Percentiles rank a stretch among this genome's conserved stretches.
These are phyloP conservation scores for Ardeotis arabs DNA, from an alignment of 2,113 vertebrate species.

Conservation along the genomic window DNA sequence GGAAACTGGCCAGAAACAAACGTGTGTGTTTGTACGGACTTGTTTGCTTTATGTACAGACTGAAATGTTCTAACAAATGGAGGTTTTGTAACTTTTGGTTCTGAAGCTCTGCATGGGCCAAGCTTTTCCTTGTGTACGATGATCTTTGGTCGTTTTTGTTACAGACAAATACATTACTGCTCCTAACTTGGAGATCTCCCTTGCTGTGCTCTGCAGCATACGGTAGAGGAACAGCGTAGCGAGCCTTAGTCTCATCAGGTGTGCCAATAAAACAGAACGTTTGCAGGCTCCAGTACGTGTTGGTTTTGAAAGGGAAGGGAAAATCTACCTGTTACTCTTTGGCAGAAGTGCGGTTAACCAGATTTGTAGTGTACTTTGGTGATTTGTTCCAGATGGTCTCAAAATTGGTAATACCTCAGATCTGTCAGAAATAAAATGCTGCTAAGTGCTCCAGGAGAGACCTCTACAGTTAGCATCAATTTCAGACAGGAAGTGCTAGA, in stretches of 20 bases:
- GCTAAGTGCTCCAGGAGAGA: neutral
- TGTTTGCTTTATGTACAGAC: neutral
- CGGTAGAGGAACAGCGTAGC: too few relatives aligned
- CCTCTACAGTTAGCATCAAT: neutral
- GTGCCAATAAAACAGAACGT: neutral
- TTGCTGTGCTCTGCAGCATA: neutral
- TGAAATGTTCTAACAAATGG: neutral
- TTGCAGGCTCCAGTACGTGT: neutral
- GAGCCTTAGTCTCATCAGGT: neutral
- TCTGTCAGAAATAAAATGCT: neutral
- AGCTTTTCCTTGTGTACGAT: neutral
- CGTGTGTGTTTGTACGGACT: rapidly evolving
- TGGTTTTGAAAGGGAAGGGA: neutral
- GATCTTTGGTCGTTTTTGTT: neutral
- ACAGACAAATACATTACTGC: neutral
- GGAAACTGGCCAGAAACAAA: neutral
- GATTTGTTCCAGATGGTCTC: neutral
- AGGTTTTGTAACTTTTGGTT: neutral
- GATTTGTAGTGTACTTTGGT: too few relatives aligned
- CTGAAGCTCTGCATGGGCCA: neutral
- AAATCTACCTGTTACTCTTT: neutral
- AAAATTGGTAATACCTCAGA: neutral
- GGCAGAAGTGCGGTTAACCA: neutral
- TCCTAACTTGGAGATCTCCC: neutral
- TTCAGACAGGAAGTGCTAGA: neutral